Conservation (phyloP, 1,140 invertebrate species). For the Magallana angulata region DNA sequence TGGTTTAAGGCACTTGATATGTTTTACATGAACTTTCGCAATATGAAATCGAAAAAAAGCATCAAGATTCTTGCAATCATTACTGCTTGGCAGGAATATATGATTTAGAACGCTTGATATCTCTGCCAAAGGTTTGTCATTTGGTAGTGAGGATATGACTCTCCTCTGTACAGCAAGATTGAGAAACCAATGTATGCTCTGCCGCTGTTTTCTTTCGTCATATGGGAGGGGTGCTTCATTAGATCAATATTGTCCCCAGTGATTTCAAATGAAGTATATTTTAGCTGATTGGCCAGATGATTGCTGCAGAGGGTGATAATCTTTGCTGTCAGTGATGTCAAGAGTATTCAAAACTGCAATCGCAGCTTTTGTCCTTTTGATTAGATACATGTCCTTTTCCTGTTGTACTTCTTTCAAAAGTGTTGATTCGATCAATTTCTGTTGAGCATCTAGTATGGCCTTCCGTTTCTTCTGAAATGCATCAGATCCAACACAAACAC, state of each 20-base stretch:
- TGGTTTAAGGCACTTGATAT: no score
- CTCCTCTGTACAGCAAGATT: conserved; percentile 38
- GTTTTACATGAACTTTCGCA: no score
- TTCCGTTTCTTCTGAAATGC: not conserved
- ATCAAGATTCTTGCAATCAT: conserved; percentile 38
- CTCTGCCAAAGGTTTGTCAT: not conserved
- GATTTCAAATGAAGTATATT: conserved; percentile 37
- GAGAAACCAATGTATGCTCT: conserved; percentile 55
- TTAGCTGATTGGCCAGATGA: not conserved
- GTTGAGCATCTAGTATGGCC: not conserved
- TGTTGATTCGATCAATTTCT: not conserved
- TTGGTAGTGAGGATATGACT: conserved; percentile 31
- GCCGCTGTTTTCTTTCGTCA: conserved; percentile 50
- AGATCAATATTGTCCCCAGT: conserved; percentile 57
- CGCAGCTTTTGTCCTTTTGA: not conserved
- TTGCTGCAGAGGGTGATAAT: not conserved
- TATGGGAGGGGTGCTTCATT: conserved; percentile 35
- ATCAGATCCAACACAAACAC: not conserved
- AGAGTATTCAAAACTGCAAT: not conserved
- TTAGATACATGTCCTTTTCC: not conserved
- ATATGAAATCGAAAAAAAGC: no score
- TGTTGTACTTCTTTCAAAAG: not conserved
- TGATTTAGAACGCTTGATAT: conserved; percentile 26
- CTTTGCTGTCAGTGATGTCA: not conserved
- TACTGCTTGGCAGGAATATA: conserved; percentile 34